Conservation (phyloP, 2,888 invertebrate species). For the Gisinianus flammeolus region DNA sequence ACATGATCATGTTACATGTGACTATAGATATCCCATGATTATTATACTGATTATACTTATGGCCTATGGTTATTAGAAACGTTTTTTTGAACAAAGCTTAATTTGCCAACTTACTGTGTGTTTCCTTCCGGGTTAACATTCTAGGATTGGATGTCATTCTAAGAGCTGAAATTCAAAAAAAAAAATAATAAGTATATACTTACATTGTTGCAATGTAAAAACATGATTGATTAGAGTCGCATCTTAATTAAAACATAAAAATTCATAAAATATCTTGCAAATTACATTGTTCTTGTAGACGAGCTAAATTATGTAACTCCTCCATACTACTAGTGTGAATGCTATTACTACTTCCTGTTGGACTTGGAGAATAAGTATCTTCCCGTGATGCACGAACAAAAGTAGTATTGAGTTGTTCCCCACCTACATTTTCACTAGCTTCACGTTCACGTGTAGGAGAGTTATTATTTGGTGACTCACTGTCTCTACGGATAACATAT, state of each 20-base stretch:
- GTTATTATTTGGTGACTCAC: slow-evolving; percentile 47
- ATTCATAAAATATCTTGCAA: neutral
- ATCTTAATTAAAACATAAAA: too few species aligned
- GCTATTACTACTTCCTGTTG: slow-evolving; percentile 40
- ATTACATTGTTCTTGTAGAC: slow-evolving; percentile 40
- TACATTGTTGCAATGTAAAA: neutral
- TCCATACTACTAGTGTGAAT: slow-evolving; percentile 43
- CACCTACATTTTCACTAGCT: slow-evolving; percentile 8
- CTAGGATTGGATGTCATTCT: slow-evolving; percentile 39
- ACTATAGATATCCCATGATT: too few species aligned
- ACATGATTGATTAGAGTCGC: neutral
- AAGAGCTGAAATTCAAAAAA: slow-evolving; percentile 24
- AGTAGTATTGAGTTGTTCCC: slow-evolving; percentile 29
- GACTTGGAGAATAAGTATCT: slow-evolving; percentile 40
- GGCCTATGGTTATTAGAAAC: too few species aligned
- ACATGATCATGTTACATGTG: too few species aligned
- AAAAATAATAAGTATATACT: neutral
- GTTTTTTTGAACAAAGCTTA: too few species aligned
- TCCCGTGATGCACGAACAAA: slow-evolving; percentile 28
- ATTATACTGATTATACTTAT: too few species aligned
- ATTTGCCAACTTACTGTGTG: slow-evolving; percentile 35
- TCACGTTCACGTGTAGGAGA: slow-evolving; percentile 23
- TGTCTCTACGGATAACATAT: slow-evolving; percentile 52
- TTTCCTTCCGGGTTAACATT: slow-evolving; percentile 39
- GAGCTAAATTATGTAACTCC: slow-evolving; percentile 39